These are phyloP conservation scores for Anabas testudineus DNA, from an alignment of 2,797 vertebrate species.

Conservation along the genomic window DNA sequence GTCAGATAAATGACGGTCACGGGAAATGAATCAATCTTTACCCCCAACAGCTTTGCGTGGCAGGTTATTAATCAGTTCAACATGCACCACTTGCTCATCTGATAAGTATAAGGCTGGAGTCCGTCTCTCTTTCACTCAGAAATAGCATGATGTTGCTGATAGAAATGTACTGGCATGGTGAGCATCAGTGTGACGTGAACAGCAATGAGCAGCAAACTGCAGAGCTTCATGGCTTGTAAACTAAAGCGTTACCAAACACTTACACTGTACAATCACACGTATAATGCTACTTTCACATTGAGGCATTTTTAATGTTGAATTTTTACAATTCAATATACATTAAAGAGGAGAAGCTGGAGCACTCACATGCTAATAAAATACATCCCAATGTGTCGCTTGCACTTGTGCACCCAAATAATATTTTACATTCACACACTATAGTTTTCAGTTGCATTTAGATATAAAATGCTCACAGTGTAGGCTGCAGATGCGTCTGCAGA, in stretches of 20 bases:
- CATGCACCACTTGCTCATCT: conserved; percentile 64
- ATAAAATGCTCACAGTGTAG: too few relatives aligned
- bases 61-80: conserved; percentile 72
- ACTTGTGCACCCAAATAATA: too few relatives aligned
- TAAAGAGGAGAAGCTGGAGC: too few relatives aligned
- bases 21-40: conserved; percentile 67
- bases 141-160: conserved; percentile 38
- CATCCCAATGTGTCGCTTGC: too few relatives aligned
- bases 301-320: background rate
- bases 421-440: too few relatives aligned
- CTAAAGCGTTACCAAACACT: background rate
- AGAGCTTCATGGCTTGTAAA: background rate
- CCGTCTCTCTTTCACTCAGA: conserved; percentile 65
- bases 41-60: conserved; percentile 45
- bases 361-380: too few relatives aligned
- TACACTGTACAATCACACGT: background rate
- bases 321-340: background rate
- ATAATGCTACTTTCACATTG: background rate
- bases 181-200: conserved; percentile 30
- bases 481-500: too few relatives aligned
- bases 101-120: conserved; percentile 60
- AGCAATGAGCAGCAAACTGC: background rate
- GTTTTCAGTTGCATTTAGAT: too few relatives aligned
- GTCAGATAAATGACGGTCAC: conserved; percentile 29
- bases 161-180: conserved; percentile 45